Evolutionary conservation across 1,140 invertebrate species (phyloP), one percentile per base, ranked within the genome.

Genomic region (Holcopasites calliopsidis): DNA sequence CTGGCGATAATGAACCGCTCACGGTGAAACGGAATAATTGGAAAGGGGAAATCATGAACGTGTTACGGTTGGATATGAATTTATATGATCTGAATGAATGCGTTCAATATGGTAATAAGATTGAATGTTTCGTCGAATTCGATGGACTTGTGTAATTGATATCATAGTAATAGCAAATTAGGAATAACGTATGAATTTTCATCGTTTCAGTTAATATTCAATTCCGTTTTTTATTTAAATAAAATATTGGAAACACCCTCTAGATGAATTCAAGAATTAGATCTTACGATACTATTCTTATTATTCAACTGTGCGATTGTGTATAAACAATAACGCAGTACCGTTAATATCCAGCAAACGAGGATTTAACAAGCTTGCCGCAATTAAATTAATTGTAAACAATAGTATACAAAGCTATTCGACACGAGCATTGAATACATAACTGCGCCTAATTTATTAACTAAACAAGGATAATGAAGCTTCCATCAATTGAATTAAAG

Each of bases 11-110:
- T 11, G 5, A 49, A 80, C 64, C 52, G 57, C 44, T 26, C 47
- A 57, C 54, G 61, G 54, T 44, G 47, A 74, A 82, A 4, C 2
- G 18, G 54, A 13, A n/a, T 35, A 35, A 57, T 57, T 57, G 54
- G 6, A 33, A 57, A n/a, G 21, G 18, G 3, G n/a, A n/a, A 21
- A n/a, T 11, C 16, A 21, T 21, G 13, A 31, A 21, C 13, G 28
- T 10, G 3, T 57, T 57, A 57, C 13, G 16, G 68, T 73, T 69
- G 62, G 33, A 38, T 69, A 58, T 31, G 33, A 52, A n/a, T 11
- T 42, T 35, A 65, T 13, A 40, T 42, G 54, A 33, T n/a, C 11
- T 8, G 26, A 11, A 57, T n/a, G 18, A n/a, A 33, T 4, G 18
- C 21, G 21, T 11, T 33, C 28, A 13, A 57, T 11, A 49, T 3